A percentile compares a stretch with the other conserved stretches of the same genome.
These are phyloP conservation scores for Sigmodon hispidus DNA, from an alignment of 2,113 vertebrate species.

Conservation along the genomic window DNA sequence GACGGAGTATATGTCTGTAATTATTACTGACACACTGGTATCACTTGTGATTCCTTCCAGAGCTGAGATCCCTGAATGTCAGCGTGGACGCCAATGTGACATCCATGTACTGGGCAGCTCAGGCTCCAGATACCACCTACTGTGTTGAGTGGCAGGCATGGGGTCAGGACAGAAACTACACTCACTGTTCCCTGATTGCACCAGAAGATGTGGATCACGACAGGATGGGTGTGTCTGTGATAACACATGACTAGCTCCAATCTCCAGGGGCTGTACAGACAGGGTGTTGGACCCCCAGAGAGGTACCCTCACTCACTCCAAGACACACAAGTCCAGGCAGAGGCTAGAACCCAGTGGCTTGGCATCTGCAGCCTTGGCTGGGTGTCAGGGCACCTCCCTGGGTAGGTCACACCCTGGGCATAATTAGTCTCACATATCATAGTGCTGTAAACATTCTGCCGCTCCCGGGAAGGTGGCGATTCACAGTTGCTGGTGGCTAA, in stretches of 20 bases:
- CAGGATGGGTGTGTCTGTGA: not conserved
- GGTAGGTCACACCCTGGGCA: not conserved
- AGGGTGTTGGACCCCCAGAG: not conserved
- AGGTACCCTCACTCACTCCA: not conserved
- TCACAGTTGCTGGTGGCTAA: not conserved
- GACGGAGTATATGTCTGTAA: not conserved
- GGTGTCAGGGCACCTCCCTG: not conserved
- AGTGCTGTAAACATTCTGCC: slow-evolving; percentile 18
- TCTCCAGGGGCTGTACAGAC: not conserved
- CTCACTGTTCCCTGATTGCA: not conserved
- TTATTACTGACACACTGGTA: not conserved
- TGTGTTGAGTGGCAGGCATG: slow-evolving; percentile 76
- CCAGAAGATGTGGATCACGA: rapidly evolving
- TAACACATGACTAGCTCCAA: not conserved
- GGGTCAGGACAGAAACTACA: rapidly evolving
- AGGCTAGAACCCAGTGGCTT: not conserved
- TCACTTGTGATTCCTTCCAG: not conserved
- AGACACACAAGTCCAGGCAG: not conserved
- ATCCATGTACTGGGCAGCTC: slow-evolving; percentile 20
- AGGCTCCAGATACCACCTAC: rapidly evolving
- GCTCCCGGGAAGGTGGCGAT: not conserved
- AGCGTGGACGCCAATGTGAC: rapidly evolving
- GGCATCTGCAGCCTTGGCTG: not conserved
- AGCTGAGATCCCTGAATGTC: not conserved
- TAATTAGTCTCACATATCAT: not conserved